phyloP scores from a whole-genome alignment of 2,113 vertebrate species.

The Pavo muticus region DNA sequence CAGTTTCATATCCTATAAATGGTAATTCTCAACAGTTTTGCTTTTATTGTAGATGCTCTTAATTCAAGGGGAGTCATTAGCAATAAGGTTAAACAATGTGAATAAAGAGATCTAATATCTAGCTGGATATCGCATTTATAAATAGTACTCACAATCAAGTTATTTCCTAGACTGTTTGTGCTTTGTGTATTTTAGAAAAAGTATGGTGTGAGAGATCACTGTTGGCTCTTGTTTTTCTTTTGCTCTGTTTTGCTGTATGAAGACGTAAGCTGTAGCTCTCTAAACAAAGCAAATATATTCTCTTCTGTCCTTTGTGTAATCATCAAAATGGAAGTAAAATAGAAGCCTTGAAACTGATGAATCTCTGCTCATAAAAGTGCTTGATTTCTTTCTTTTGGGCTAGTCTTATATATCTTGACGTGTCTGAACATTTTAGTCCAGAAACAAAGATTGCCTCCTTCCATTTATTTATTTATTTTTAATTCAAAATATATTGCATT shows the following conservation, averaged over 20 bases:
- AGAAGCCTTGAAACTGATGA: conserved; percentile 29
- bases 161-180: not conserved
- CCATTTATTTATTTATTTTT: not conserved
- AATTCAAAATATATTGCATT: not conserved
- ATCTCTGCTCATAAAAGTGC: not conserved
- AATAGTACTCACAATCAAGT: not conserved
- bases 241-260: not conserved
- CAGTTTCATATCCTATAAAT: not conserved
- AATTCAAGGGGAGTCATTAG: not conserved
- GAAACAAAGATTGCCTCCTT: conserved; percentile 1
- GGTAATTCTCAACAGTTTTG: not conserved
- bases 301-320: not conserved
- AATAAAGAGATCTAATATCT: not conserved
- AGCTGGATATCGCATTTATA: not conserved
- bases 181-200: not conserved
- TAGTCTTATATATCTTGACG: not conserved
- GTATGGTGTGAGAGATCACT: not conserved
- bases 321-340: not conserved
- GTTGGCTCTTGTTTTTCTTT: not conserved
- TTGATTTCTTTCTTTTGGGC: conserved; percentile 7
- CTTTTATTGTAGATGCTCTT: not conserved
- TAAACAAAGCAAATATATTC: not conserved
- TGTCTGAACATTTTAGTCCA: not conserved
- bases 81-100: not conserved
- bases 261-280: not conserved